These are phyloP conservation scores for Phycodurus eques DNA, from an alignment of 2,113 vertebrate genomes.

Conservation along the genomic window DNA sequence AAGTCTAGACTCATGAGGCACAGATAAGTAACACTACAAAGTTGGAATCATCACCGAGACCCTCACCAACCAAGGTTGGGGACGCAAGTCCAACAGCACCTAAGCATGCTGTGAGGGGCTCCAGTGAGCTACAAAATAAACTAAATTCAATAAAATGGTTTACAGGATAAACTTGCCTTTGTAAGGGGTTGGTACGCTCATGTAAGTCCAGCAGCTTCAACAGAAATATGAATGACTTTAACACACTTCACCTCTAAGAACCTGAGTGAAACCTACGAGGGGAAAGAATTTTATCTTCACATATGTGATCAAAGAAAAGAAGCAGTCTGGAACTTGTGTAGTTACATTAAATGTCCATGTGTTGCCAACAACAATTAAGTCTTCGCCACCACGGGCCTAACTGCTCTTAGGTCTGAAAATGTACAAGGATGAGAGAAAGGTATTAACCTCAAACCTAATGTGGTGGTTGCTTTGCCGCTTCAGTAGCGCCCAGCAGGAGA, in stretches of 20 bases:
- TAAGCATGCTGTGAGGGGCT: conserved; percentile 92
- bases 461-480: conserved; percentile 79
- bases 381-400: conserved; percentile 86
- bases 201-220: conserved; percentile 98
- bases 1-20: conserved; percentile 85
- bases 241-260: conserved; percentile 99
- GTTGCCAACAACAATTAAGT: conserved; percentile 69
- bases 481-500: conserved; percentile 98
- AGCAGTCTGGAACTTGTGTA: conserved; percentile 74
- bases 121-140: conserved; percentile 66
- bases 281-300: conserved; percentile 87
- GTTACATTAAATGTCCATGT: conserved; percentile 85
- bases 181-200: conserved; percentile 89
- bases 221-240: conserved; percentile 96
- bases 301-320: conserved; percentile 81
- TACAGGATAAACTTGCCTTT: conserved; percentile 98
- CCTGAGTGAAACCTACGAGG: conserved; percentile 93
- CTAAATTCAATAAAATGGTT: conserved; percentile 68
- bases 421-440: conserved; percentile 82
- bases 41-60: conserved; percentile 79
- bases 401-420: conserved; percentile 81
- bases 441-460: conserved; percentile 99
- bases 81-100: conserved; percentile 98
- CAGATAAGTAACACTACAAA: conserved; percentile 77
- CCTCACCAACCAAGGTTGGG: conserved; percentile 99